Evolutionary conservation across 2,797 vertebrate species (phyloP).

Genomic region (Rhodeus uyekii): DNA sequence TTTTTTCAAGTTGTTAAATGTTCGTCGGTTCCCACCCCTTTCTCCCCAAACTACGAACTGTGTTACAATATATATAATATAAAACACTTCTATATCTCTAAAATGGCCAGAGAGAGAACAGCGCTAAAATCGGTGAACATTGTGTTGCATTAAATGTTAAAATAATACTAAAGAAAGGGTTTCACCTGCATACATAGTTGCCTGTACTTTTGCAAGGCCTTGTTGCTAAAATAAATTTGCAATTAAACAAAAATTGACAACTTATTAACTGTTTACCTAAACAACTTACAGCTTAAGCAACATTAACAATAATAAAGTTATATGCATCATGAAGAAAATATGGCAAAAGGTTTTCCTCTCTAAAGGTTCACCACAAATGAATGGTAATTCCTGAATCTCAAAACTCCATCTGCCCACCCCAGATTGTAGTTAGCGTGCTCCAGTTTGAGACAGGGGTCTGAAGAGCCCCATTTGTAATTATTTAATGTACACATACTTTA

Average conservation of each 20-base stretch:
- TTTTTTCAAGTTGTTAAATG: too few species aligned
- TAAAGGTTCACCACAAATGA: neutral
- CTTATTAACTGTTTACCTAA: neutral
- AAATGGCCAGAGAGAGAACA: neutral
- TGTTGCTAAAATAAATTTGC: neutral
- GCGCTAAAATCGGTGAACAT: neutral
- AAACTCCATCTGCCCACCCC: neutral
- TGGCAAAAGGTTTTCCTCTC: neutral
- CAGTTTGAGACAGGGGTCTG: neutral
- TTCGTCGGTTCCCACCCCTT: too few species aligned
- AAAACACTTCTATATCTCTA: neutral
- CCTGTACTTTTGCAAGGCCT: neutral
- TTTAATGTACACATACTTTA: neutral
- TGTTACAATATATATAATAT: too few species aligned
- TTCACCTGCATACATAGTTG: neutral
- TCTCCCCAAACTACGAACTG: too few species aligned
- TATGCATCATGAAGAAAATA: neutral
- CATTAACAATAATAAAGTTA: neutral
- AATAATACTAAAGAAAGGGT: neutral
- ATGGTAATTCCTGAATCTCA: neutral
- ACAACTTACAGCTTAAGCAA: neutral
- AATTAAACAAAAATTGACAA: neutral
- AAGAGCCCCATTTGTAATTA: neutral
- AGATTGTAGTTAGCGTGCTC: neutral
- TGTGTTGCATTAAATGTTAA: neutral